Percentiles rank a stretch among this genome's conserved stretches.
Conservation (phyloP, 2,113 vertebrate species). For the Oreochromis niloticus region DNA sequence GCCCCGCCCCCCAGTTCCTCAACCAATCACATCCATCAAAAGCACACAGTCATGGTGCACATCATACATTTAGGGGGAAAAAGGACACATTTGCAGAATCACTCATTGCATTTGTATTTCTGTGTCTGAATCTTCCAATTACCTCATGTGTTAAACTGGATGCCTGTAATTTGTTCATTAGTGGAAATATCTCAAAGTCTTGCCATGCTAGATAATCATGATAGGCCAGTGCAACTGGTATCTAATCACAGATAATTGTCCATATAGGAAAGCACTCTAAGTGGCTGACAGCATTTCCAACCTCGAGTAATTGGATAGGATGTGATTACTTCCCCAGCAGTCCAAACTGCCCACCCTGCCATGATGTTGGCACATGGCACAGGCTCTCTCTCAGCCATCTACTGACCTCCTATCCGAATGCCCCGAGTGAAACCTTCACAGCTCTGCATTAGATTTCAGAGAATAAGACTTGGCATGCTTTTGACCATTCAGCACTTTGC, state of each 20-base stretch:
- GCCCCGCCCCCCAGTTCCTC: not conserved
- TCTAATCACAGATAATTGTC: conserved; percentile 57
- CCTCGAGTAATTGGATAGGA: conserved; percentile 54
- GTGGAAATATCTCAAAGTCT: conserved; percentile 47
- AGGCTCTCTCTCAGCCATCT: conserved; percentile 12
- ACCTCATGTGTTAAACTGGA: conserved; percentile 39
- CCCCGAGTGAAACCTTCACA: conserved; percentile 22
- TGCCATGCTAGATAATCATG: conserved; percentile 46
- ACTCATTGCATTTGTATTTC: conserved; percentile 25
- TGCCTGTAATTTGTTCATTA: conserved; percentile 63
- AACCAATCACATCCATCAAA: not conserved
- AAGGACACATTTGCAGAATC: not conserved
- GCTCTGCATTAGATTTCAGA: conserved; percentile 46
- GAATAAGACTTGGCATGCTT: conserved; percentile 42
- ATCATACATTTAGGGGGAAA: not conserved
- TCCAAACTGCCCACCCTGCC: conserved; percentile 41
- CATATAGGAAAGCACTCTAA: conserved; percentile 36
- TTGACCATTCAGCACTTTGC: conserved; percentile 63
- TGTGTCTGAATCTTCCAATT: conserved; percentile 17
- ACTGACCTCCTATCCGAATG: conserved; percentile 48
- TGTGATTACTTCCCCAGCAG: conserved; percentile 63
- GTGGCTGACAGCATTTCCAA: conserved; percentile 59
- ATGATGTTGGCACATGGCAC: conserved; percentile 27
- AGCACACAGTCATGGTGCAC: not conserved
- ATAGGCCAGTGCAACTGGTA: conserved; percentile 21